phyloP scores from a whole-genome alignment of 2,113 vertebrate genomes.

The Xenopus tropicalis region DNA sequence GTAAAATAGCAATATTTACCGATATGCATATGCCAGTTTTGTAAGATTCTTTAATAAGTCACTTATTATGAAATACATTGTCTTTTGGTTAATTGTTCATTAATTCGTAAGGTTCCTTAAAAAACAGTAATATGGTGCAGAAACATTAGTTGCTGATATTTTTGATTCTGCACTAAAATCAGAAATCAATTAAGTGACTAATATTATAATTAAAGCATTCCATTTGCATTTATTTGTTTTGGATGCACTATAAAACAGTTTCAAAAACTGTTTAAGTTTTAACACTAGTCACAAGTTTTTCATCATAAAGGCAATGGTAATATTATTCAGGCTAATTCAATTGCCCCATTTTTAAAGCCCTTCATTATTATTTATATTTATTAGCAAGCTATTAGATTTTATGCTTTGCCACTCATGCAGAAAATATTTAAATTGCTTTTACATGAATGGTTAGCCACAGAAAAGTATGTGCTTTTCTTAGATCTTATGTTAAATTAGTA shows the following conservation, averaged over 20 bases:
- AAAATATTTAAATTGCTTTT: conserved; percentile 46
- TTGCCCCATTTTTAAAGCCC: conserved; percentile 26
- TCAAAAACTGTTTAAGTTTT: conserved; percentile 4
- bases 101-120: no score
- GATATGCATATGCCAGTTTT: no score
- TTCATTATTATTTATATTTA: conserved; percentile 42
- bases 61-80: no score
- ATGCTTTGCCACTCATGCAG: conserved; percentile 18
- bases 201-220: neutral
- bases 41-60: no score
- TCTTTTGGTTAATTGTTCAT: no score
- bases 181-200: neutral
- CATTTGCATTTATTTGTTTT: neutral
- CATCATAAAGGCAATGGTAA: conserved; percentile 27
- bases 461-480: conserved; percentile 43
- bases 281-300: conserved; percentile 15
- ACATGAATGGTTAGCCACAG: conserved; percentile 14
- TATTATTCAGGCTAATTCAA: conserved; percentile 43
- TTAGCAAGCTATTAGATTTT: conserved; percentile 41
- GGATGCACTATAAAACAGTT: neutral
- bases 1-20: no score
- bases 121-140: neutral
- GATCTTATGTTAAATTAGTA: conserved; percentile 28
- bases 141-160: neutral
- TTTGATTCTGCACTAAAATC: neutral